phyloP scores from a whole-genome alignment of 92 coral and sea anemone genomes.

The Palythoa grandiflora region DNA sequence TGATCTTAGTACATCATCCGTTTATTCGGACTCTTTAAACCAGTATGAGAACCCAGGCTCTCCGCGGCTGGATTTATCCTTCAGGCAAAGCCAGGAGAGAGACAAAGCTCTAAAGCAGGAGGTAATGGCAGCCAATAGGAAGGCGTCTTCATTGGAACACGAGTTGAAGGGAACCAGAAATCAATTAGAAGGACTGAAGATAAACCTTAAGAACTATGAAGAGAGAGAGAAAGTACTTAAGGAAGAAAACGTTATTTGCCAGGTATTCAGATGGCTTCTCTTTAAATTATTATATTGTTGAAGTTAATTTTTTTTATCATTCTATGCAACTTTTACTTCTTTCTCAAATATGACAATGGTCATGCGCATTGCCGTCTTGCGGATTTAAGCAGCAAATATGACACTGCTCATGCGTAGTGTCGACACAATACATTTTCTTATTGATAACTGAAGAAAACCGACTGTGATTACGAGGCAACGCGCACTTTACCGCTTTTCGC shows the following conservation, averaged over 20 bases:
- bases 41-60: constrained; percentile 22
- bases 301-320: too few species aligned
- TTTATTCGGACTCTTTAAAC: background rate
- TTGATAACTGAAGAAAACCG: too few species aligned
- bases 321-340: too few species aligned
- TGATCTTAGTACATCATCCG: background rate
- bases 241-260: background rate
- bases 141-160: constrained; percentile 12
- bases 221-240: background rate
- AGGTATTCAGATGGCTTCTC: background rate
- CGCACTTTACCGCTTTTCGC: too few species aligned
- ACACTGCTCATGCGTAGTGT: too few species aligned
- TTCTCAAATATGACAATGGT: too few species aligned
- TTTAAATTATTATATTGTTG: too few species aligned
- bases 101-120: constrained; percentile 21
- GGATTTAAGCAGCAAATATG: too few species aligned
- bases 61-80: constrained; percentile 18
- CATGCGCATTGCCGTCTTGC: too few species aligned
- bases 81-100: constrained; percentile 30
- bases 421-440: too few species aligned
- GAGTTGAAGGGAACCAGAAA: constrained; percentile 26
- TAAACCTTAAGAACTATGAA: background rate
- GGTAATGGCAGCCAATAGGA: constrained; percentile 9
- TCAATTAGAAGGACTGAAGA: constrained; percentile 7
- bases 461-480: too few species aligned